phyloP scores from a whole-genome alignment of 2,888 invertebrate genomes.

The Nebria brevicollis region DNA sequence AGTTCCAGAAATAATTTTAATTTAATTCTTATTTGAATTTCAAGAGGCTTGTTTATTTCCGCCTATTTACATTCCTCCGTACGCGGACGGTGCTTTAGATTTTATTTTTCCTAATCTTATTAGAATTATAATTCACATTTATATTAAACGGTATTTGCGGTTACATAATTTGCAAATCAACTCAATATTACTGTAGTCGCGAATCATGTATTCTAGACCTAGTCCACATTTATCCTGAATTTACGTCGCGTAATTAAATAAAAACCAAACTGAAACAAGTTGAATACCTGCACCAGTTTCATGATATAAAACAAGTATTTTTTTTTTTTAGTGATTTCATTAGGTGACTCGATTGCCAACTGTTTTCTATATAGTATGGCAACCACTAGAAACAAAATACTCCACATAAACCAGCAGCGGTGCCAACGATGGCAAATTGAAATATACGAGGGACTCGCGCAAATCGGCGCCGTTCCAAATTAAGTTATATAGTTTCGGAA shows the following conservation, averaged over 20 bases:
- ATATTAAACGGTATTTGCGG: neutral
- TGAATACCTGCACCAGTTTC: neutral
- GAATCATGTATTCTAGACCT: too few species aligned
- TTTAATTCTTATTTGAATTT: slow-evolving; percentile 8
- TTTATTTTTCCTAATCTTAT: neutral
- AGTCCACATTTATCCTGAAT: too few species aligned
- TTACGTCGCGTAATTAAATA: too few species aligned
- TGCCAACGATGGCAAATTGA: neutral
- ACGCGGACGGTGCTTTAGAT: neutral
- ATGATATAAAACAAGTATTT: neutral
- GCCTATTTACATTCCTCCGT: neutral
- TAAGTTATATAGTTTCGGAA: slow-evolving; percentile 1
- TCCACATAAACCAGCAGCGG: neutral
- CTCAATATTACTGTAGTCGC: neutral
- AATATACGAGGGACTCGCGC: neutral
- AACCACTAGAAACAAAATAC: neutral
- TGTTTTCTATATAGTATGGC: neutral
- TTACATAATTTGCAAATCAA: neutral
- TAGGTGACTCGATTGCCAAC: neutral
- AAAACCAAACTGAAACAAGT: too few species aligned
- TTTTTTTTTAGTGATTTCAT: neutral
- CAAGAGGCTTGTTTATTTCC: neutral
- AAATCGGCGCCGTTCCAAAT: neutral
- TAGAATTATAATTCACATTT: neutral
- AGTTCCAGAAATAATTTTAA: slow-evolving; percentile 10